phyloP scores from a whole-genome alignment of 2,797 vertebrate genomes.

The Staurois parvus region DNA sequence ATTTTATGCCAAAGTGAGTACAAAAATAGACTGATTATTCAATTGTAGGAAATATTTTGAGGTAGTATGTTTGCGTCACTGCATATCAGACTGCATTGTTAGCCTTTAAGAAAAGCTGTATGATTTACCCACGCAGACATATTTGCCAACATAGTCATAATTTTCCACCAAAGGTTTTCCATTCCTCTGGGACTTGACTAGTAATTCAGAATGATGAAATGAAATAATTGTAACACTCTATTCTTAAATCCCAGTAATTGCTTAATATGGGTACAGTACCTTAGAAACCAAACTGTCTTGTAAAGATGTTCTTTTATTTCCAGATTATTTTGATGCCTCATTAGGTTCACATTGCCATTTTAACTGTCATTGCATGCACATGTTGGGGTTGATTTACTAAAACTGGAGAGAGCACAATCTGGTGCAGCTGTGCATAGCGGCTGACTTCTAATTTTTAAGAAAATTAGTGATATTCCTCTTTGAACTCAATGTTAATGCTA shows the following conservation, averaged over 20 bases:
- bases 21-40: constrained; percentile 12
- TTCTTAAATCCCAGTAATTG: not conserved
- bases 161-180: constrained; percentile 1
- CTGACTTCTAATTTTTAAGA: too few relatives aligned
- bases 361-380: too few relatives aligned
- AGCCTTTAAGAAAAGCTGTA: constrained; percentile 39
- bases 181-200: not conserved
- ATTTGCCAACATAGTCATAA: constrained; percentile 32
- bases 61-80: constrained; percentile 1
- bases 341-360: too few relatives aligned
- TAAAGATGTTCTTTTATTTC: not conserved
- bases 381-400: too few relatives aligned
- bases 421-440: too few relatives aligned
- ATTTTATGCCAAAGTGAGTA: constrained; percentile 10
- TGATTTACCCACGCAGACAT: constrained; percentile 19
- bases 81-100: constrained; percentile 27
- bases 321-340: too few relatives aligned
- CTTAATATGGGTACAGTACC: not conserved
- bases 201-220: not conserved
- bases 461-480: too few relatives aligned
- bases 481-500: too few relatives aligned
- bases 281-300: not conserved
- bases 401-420: too few relatives aligned
- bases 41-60: constrained; percentile 12
- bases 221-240: not conserved